phyloP scores from a whole-genome alignment of 2,797 vertebrate species.

The Eurystomus glaucurus region DNA sequence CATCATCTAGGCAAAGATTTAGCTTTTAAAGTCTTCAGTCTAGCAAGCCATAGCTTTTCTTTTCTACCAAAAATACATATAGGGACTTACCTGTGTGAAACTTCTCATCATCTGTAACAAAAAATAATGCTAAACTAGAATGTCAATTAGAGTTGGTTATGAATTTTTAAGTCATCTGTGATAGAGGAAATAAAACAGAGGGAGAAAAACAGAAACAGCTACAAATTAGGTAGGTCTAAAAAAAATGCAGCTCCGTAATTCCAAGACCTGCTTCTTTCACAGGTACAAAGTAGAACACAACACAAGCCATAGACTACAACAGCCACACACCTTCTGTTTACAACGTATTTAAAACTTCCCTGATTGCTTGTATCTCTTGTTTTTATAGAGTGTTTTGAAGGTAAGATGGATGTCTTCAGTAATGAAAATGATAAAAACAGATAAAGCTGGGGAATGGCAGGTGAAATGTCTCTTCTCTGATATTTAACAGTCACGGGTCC shows the following conservation, averaged over 20 bases:
- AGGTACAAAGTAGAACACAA: too few species aligned
- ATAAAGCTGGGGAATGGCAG: not conserved
- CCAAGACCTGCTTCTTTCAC: not conserved
- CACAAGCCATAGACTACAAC: not conserved
- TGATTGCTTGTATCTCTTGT: not conserved
- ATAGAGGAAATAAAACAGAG: not conserved
- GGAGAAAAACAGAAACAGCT: not conserved
- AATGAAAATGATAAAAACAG: slow-evolving; percentile 13
- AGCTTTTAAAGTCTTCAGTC: not conserved
- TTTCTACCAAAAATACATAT: not conserved
- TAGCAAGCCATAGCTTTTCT: not conserved
- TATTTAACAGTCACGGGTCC: not conserved
- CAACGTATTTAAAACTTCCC: not conserved
- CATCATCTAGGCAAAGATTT: not conserved
- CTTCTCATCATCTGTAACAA: not conserved
- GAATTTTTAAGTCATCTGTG: not conserved
- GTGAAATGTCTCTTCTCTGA: not conserved
- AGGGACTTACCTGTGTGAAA: not conserved
- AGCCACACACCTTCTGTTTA: not conserved
- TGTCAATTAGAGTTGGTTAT: not conserved
- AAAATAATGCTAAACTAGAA: not conserved
- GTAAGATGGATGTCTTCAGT: not conserved
- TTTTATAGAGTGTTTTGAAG: not conserved
- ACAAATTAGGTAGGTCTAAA: not conserved
- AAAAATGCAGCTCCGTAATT: not conserved